Evolutionary conservation across 92 coral and sea anemone genomes (phyloP).

Genomic region (Muricea muricata): DNA sequence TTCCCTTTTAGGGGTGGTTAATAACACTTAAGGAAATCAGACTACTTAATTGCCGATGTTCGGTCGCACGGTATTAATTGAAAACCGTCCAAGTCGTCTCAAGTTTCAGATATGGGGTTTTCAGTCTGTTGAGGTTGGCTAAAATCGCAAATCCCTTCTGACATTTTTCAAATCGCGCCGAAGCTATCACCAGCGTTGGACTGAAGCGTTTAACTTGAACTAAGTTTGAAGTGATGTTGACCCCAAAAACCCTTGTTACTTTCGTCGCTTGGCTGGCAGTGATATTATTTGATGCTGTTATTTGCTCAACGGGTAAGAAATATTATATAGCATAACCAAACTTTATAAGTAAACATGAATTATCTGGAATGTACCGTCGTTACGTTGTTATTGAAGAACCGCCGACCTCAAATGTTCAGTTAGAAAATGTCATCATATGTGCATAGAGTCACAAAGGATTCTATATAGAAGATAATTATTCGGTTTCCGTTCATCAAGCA

Average conservation of each 20-base stretch:
- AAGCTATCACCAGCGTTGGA: not conserved
- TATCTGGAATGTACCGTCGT: not conserved
- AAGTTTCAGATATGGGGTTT: not conserved
- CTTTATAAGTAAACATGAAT: not conserved
- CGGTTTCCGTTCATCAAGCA: too few relatives aligned
- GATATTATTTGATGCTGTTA: not conserved
- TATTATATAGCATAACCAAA: not conserved
- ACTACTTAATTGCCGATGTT: not conserved
- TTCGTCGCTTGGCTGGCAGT: not conserved
- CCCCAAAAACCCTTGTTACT: not conserved
- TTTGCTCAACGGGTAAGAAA: not conserved
- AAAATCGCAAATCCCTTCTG: not conserved
- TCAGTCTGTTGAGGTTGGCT: not conserved
- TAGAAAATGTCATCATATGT: too few relatives aligned
- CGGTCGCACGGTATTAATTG: not conserved
- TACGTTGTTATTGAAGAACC: too few relatives aligned
- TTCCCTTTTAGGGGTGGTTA: not conserved
- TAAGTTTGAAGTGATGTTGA: not conserved
- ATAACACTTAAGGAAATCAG: not conserved
- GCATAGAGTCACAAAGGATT: too few relatives aligned
- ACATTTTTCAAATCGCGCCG: not conserved
- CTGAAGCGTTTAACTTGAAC: not conserved
- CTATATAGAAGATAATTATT: too few relatives aligned
- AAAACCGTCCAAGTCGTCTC: not conserved
- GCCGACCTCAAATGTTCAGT: too few relatives aligned